Evolutionary conservation across 2,888 invertebrate genomes (phyloP).

Genomic region (Ophraella communa): DNA sequence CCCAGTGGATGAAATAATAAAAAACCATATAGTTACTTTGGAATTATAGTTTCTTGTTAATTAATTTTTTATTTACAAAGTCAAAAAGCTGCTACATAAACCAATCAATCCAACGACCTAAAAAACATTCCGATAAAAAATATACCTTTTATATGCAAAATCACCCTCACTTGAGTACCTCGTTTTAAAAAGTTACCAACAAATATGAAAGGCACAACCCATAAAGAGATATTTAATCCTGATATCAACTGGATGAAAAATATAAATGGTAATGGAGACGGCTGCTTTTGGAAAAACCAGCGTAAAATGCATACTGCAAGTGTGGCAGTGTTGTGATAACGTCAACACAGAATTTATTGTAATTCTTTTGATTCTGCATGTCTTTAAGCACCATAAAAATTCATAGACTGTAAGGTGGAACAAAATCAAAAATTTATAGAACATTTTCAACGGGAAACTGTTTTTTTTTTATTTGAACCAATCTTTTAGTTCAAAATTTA

Average conservation of each 20-base stretch:
- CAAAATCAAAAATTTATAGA: background rate
- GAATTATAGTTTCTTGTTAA: too few relatives aligned
- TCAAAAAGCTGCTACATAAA: too few relatives aligned
- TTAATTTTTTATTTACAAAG: too few relatives aligned
- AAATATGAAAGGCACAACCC: conserved; percentile 19
- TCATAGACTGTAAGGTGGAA: background rate
- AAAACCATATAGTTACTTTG: too few relatives aligned
- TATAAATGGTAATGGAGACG: conserved; percentile 48
- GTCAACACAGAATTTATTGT: conserved; percentile 45
- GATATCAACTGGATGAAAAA: conserved; percentile 40
- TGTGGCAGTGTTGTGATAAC: conserved; percentile 50
- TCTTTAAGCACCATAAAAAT: conserved; percentile 5
- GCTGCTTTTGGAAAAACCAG: conserved; percentile 44
- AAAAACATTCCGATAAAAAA: too few relatives aligned
- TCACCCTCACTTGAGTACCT: background rate
- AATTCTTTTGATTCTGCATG: conserved; percentile 15
- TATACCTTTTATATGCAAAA: background rate
- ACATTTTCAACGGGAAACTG: too few relatives aligned
- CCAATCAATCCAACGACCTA: too few relatives aligned
- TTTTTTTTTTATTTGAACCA: too few relatives aligned
- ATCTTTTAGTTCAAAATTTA: too few relatives aligned
- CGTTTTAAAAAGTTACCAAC: background rate
- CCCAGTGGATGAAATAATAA: too few relatives aligned
- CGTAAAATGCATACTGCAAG: conserved; percentile 47
- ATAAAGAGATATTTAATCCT: conserved; percentile 37